These are phyloP conservation scores for Tolypeutes matacus DNA, from an alignment of 2,797 vertebrate species.

Conservation along the genomic window DNA sequence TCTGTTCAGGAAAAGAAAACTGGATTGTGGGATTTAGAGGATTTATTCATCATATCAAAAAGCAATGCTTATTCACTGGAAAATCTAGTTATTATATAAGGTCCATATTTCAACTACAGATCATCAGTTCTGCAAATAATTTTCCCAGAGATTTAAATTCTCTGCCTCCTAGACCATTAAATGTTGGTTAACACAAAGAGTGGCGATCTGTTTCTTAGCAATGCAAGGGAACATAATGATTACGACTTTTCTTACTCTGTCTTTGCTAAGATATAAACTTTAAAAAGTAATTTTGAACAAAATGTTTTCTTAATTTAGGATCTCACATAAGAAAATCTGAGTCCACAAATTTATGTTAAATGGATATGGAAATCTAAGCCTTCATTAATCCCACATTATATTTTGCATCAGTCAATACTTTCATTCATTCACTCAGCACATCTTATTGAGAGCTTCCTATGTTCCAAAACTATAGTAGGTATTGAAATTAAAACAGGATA, in stretches of 20 bases:
- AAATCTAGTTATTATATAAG: background rate
- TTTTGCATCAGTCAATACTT: background rate
- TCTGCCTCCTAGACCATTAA: background rate
- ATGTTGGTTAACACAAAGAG: background rate
- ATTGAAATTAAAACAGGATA: constrained; percentile 33
- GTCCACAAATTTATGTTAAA: background rate
- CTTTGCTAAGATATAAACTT: background rate
- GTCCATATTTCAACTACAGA: background rate
- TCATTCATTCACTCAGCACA: background rate
- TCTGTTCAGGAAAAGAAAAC: background rate
- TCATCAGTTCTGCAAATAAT: background rate
- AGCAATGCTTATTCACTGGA: background rate
- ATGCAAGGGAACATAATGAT: background rate
- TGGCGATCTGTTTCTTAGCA: background rate
- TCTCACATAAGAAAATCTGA: background rate
- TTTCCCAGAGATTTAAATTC: background rate
- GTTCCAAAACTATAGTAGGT: background rate
- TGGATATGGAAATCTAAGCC: background rate
- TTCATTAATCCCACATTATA: background rate
- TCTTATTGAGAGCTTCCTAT: background rate
- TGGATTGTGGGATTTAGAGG: background rate
- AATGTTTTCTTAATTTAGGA: background rate
- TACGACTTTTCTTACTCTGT: background rate
- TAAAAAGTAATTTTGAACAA: background rate
- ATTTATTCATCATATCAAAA: background rate